These are phyloP conservation scores for Ginglymostoma cirratum DNA, from an alignment of 2,113 vertebrate species.

Conservation along the genomic window DNA sequence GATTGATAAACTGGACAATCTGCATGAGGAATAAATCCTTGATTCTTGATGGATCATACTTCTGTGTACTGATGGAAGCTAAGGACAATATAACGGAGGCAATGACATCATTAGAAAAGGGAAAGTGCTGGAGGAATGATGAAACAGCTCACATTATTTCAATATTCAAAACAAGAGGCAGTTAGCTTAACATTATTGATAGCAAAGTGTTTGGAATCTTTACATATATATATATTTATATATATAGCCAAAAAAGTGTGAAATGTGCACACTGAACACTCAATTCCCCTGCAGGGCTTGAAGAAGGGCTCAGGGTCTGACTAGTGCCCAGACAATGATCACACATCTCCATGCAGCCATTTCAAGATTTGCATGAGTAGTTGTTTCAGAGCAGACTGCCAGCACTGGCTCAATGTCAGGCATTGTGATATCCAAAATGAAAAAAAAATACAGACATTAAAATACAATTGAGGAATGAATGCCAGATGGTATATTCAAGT, in stretches of 20 bases:
- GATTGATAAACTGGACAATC: background rate
- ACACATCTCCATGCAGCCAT: background rate
- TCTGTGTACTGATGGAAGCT: background rate
- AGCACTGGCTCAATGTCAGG: background rate
- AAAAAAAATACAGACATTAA: background rate
- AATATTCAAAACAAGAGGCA: background rate
- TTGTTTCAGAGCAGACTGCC: background rate
- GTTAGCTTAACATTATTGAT: background rate
- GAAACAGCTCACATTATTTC: background rate
- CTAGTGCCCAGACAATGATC: background rate
- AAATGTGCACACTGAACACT: background rate
- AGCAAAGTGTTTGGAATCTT: background rate
- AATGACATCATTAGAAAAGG: background rate
- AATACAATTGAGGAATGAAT: background rate
- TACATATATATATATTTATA: background rate
- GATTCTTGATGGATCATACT: background rate
- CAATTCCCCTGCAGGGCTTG: background rate
- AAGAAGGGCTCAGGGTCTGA: background rate
- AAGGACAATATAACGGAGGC: background rate
- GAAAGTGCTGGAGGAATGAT: background rate
- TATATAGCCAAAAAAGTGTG: background rate
- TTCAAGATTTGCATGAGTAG: background rate
- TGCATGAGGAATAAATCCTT: background rate
- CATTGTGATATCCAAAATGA: background rate
- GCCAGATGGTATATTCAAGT: background rate